Percentiles rank a stretch among this genome's conserved stretches.
Evolutionary conservation across 2,797 vertebrate species (phyloP).

Genomic region (Dryobates pubescens): DNA sequence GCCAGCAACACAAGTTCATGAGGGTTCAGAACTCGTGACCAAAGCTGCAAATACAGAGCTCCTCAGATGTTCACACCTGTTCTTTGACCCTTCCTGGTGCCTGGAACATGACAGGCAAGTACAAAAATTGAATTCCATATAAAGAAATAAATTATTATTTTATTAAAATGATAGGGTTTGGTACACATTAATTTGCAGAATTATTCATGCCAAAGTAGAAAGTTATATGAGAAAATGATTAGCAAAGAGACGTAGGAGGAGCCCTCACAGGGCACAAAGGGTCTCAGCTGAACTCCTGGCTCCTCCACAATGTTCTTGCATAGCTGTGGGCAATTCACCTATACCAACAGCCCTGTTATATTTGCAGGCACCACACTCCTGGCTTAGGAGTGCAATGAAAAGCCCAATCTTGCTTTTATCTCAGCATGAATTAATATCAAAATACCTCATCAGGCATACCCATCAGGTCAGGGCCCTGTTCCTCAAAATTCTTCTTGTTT

Average conservation of each 20-base stretch:
- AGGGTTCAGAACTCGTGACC: not conserved
- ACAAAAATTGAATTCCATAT: not conserved
- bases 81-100: conserved; percentile 5
- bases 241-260: not conserved
- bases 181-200: not conserved
- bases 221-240: not conserved
- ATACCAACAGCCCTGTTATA: not conserved
- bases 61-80: not conserved
- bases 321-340: not conserved
- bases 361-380: not conserved
- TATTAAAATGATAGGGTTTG: conserved; percentile 33
- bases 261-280: not conserved
- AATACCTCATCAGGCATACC: not conserved
- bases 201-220: conserved; percentile 18
- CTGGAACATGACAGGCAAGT: conserved; percentile 8
- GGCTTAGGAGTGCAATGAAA: not conserved
- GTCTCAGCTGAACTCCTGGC: not conserved
- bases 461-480: not conserved
- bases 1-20: not conserved
- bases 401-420: not conserved
- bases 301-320: not conserved
- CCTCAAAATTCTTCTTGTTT: not conserved
- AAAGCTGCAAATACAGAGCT: not conserved
- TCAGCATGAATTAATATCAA: not conserved
- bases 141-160: conserved; percentile 34